These are phyloP conservation scores for Siphlonurus alternatus DNA, from an alignment of 2,888 invertebrate genomes.

Conservation along the genomic window DNA sequence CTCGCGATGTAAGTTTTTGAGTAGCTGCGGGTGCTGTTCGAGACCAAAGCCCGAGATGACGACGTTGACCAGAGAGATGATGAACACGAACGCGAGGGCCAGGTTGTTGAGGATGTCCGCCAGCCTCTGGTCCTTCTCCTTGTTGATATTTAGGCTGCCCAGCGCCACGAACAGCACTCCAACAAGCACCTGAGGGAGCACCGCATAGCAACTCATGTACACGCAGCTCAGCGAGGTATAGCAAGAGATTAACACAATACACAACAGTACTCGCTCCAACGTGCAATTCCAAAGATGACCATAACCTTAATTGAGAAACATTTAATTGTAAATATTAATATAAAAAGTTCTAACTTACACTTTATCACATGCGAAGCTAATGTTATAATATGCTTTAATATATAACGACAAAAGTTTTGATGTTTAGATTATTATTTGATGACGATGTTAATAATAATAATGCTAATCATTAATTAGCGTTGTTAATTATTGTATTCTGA, in stretches of 20 bases:
- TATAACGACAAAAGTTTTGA: too few relatives aligned
- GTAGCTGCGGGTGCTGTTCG: slow-evolving; percentile 51
- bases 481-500: too few relatives aligned
- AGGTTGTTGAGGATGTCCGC: slow-evolving; percentile 67
- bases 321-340: neutral
- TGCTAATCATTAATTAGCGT: too few relatives aligned
- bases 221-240: too few relatives aligned
- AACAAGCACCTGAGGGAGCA: slow-evolving; percentile 54
- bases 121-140: slow-evolving; percentile 49
- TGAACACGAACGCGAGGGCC: slow-evolving; percentile 61
- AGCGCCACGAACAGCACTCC: slow-evolving; percentile 67
- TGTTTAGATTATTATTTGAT: too few relatives aligned
- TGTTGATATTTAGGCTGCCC: slow-evolving; percentile 69
- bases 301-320: neutral
- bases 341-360: too few relatives aligned
- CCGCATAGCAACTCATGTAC: too few relatives aligned
- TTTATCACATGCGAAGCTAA: too few relatives aligned
- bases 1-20: slow-evolving; percentile 19
- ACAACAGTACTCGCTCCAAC: neutral
- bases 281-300: neutral
- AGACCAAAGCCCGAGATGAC: slow-evolving; percentile 73
- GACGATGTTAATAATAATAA: too few relatives aligned
- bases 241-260: too few relatives aligned
- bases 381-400: too few relatives aligned
- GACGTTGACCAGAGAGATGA: slow-evolving; percentile 66